Conservation (phyloP, 2,113 vertebrate genomes). For the Physeter macrocephalus region DNA sequence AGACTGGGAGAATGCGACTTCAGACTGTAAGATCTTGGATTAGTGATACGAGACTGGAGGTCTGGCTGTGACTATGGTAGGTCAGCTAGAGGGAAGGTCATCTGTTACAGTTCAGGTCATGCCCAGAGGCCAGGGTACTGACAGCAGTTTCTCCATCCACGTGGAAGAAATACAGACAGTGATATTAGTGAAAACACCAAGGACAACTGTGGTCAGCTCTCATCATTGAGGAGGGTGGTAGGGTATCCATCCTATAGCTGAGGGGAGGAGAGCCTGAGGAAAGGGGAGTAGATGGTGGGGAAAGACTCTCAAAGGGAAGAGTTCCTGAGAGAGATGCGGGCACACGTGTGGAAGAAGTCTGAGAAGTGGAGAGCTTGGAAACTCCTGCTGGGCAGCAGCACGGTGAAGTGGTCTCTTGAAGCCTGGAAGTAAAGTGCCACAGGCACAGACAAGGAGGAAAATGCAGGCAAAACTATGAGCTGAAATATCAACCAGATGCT, state of each 20-base stretch:
- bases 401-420: not conserved
- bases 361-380: too few relatives aligned
- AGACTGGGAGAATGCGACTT: not conserved
- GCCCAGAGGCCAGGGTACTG: not conserved
- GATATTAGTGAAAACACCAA: not conserved
- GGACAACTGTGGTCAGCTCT: not conserved
- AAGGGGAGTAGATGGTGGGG: not conserved
- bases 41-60: not conserved
- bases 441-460: not conserved
- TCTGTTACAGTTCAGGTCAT: not conserved
- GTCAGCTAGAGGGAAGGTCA: not conserved
- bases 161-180: not conserved
- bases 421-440: not conserved
- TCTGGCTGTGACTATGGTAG: not conserved
- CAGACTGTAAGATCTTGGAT: too few relatives aligned
- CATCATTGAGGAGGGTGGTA: not conserved
- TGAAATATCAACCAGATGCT: not conserved
- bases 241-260: not conserved
- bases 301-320: not conserved
- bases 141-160: not conserved
- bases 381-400: not conserved
- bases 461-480: not conserved
- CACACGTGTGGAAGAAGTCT: not conserved
- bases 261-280: not conserved
- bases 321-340: not conserved